A percentile compares a stretch with the other conserved stretches of the same genome.
Evolutionary conservation across 2,888 invertebrate genomes (phyloP).

Genomic region (Agrotis clavis): DNA sequence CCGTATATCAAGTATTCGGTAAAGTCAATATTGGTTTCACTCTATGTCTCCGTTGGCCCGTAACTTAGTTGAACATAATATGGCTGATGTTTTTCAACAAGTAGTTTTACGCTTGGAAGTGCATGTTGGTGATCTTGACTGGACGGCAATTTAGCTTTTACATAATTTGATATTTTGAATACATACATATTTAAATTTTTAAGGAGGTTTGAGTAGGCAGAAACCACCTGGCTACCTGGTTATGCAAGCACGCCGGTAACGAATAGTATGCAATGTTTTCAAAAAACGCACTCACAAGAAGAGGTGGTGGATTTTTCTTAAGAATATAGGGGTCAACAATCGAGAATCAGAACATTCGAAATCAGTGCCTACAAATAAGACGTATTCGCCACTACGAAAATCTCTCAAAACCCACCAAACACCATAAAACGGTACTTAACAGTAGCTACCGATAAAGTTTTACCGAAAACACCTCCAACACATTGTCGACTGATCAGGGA

Average conservation of each 20-base stretch:
- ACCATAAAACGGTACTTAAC: background rate
- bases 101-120: background rate
- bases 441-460: constrained; percentile 25
- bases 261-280: no score
- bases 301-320: no score
- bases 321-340: no score
- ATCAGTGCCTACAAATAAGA: no score
- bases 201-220: no score
- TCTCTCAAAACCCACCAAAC: background rate
- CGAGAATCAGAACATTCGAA: no score
- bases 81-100: background rate
- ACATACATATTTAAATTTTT: no score
- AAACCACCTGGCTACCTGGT: no score
- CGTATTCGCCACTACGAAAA: no score
- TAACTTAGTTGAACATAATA: background rate
- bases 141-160: background rate
- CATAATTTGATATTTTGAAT: no score
- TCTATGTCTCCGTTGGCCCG: background rate
- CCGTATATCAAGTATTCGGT: constrained; percentile 37
- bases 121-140: background rate
- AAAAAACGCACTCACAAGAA: no score
- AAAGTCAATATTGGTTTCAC: constrained; percentile 41
- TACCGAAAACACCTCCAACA: background rate
- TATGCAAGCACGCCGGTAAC: no score
- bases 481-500: constrained; percentile 33